A percentile compares a stretch with the other conserved stretches of the same genome.
phyloP scores from a whole-genome alignment of 2,888 invertebrate genomes.

The Napeogenes inachia region DNA sequence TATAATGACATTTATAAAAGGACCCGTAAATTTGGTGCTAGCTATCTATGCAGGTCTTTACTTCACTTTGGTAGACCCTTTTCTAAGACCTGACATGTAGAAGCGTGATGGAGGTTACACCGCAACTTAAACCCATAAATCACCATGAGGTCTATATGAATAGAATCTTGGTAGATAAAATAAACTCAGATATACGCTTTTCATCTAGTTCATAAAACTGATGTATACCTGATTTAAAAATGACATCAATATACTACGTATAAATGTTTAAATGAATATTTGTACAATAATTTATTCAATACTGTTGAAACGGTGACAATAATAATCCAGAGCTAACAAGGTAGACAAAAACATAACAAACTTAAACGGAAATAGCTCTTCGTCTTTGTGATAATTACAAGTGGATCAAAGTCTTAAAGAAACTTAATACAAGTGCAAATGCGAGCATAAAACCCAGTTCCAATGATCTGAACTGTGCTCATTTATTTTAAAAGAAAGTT shows the following conservation, averaged over 20 bases:
- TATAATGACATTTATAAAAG: background rate
- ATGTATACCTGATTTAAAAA: too few relatives aligned
- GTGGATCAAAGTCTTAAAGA: conserved; percentile 5
- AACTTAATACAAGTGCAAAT: conserved; percentile 10
- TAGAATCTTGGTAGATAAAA: conserved; percentile 1
- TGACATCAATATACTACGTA: too few relatives aligned
- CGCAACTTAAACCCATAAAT: conserved; percentile 14
- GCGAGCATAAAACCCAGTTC: conserved; percentile 8
- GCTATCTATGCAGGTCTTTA: conserved; percentile 3
- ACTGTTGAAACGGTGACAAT: background rate
- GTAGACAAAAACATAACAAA: background rate
- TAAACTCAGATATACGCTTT: background rate
- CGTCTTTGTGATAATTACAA: background rate
- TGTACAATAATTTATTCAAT: too few relatives aligned
- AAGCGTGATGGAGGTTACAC: conserved; percentile 17
- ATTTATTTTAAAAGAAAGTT: conserved; percentile 16
- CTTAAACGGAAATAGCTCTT: background rate
- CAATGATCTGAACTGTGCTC: conserved; percentile 9
- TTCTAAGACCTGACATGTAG: conserved; percentile 23
- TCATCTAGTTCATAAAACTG: too few relatives aligned
- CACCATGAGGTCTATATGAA: conserved; percentile 10
- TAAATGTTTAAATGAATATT: too few relatives aligned
- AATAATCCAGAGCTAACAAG: background rate
- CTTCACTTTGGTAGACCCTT: conserved; percentile 16
- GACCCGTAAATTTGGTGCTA: conserved; percentile 8